Conservation (phyloP, 2,888 invertebrate genomes). For the Heliothis peltigera region DNA sequence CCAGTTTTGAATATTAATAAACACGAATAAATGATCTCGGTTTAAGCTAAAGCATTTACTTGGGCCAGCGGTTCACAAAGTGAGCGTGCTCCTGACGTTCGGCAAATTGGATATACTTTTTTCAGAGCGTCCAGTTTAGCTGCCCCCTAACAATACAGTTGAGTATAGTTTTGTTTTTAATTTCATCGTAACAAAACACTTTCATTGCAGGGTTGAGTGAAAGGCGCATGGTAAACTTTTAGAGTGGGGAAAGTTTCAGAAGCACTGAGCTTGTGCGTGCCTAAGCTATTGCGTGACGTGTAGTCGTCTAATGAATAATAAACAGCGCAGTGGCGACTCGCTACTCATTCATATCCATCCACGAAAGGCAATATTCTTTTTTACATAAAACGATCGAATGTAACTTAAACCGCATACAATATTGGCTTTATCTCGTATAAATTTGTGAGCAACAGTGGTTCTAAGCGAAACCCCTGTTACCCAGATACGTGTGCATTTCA, state of each 20-base stretch:
- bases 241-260: constrained; percentile 80
- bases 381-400: constrained; percentile 82
- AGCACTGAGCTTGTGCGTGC: constrained; percentile 85
- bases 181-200: constrained; percentile 46
- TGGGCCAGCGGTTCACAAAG: constrained; percentile 73
- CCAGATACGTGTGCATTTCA: constrained; percentile 62
- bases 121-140: constrained; percentile 54
- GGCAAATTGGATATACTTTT: constrained; percentile 70
- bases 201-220: constrained; percentile 46
- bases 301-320: constrained; percentile 88
- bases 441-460: constrained; percentile 63
- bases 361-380: constrained; percentile 84
- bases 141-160: constrained; percentile 33
- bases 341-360: constrained; percentile 88
- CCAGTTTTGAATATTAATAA: constrained; percentile 85
- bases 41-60: constrained; percentile 71
- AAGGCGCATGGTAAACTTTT: constrained; percentile 66
- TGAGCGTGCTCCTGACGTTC: constrained; percentile 70
- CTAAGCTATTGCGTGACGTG: constrained; percentile 85
- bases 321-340: constrained; percentile 85
- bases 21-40: constrained; percentile 78
- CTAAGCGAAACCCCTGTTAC: constrained; percentile 62
- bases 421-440: constrained; percentile 73
- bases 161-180: constrained; percentile 44
- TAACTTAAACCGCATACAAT: constrained; percentile 74